Conservation (phyloP, 2,888 invertebrate species). For the Bellardia bayeri region DNA sequence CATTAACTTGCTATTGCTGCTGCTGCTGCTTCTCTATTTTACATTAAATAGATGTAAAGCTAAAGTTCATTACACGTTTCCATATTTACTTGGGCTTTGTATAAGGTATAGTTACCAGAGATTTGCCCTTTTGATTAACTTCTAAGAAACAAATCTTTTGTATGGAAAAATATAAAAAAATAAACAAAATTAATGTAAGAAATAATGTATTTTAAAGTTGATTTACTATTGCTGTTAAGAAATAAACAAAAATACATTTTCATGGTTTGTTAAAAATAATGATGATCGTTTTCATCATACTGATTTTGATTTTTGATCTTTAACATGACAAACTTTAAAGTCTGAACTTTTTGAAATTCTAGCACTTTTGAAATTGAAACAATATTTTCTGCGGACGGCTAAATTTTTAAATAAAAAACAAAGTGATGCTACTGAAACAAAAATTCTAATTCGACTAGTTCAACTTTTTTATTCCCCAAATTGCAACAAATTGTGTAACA, state of each 20-base stretch:
- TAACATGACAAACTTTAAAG: neutral
- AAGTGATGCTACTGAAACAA: no score
- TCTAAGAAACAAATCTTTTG: slow-evolving; percentile 49
- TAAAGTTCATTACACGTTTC: slow-evolving; percentile 56
- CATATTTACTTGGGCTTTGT: neutral
- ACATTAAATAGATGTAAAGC: slow-evolving; percentile 32
- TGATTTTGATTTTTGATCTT: neutral
- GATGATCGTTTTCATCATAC: neutral
- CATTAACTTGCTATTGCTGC: slow-evolving; percentile 28
- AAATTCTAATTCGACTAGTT: no score
- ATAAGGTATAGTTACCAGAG: slow-evolving; percentile 32
- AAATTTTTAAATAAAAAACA: no score
- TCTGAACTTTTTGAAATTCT: neutral
- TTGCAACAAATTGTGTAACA: no score
- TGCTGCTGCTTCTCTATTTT: slow-evolving; percentile 28
- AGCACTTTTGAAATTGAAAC: no score
- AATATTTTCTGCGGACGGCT: no score
- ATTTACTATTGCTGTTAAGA: neutral
- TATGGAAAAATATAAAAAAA: slow-evolving; percentile 15
- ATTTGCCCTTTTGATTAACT: slow-evolving; percentile 63
- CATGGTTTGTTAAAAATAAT: slow-evolving; percentile 2
- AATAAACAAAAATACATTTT: neutral
- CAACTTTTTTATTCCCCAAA: no score
- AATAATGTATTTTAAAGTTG: slow-evolving; percentile 17
- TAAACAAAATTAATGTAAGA: neutral